Evolutionary conservation across 2,888 invertebrate genomes (phyloP).

Genomic region (Hydraecia micacea): DNA sequence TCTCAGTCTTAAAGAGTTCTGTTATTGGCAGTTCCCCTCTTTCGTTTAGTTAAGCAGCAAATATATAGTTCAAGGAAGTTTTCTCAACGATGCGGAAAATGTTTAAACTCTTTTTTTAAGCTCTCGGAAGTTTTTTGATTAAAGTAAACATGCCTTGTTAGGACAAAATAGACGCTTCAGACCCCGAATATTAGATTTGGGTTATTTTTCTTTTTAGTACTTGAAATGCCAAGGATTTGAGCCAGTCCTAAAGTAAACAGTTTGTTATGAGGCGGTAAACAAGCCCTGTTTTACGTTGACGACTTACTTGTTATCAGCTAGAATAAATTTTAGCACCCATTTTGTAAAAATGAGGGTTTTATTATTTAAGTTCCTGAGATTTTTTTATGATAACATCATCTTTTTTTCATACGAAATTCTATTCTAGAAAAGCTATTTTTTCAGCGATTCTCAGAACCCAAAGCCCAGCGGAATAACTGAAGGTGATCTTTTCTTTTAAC

Average conservation of each 20-base stretch:
- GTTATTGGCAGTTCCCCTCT: conserved; percentile 72
- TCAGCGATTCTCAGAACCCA: background rate
- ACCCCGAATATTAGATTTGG: conserved; percentile 28
- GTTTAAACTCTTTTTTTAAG: conserved; percentile 57
- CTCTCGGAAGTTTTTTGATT: conserved; percentile 58
- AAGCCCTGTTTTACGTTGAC: conserved; percentile 5
- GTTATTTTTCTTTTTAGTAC: conserved; percentile 25
- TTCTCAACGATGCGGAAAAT: conserved; percentile 59
- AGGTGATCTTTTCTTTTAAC: background rate
- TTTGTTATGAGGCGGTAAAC: conserved; percentile 35
- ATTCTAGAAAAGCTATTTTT: background rate
- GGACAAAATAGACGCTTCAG: conserved; percentile 41
- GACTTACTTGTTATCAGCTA: conserved; percentile 13
- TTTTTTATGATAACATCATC: background rate
- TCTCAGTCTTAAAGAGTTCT: conserved; percentile 68
- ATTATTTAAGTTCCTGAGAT: background rate
- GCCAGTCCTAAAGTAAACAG: conserved; percentile 28
- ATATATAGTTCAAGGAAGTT: conserved; percentile 63
- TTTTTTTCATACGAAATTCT: background rate
- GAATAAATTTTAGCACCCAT: background rate
- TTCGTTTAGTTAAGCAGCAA: conserved; percentile 61
- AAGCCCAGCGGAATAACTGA: background rate
- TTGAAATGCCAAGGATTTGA: conserved; percentile 33
- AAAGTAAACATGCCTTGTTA: conserved; percentile 60
- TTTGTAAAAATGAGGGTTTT: background rate